Percentiles rank a stretch among this genome's conserved stretches.
phyloP scores from a whole-genome alignment of 2,797 vertebrate genomes.

The Takifugu ocellatus region DNA sequence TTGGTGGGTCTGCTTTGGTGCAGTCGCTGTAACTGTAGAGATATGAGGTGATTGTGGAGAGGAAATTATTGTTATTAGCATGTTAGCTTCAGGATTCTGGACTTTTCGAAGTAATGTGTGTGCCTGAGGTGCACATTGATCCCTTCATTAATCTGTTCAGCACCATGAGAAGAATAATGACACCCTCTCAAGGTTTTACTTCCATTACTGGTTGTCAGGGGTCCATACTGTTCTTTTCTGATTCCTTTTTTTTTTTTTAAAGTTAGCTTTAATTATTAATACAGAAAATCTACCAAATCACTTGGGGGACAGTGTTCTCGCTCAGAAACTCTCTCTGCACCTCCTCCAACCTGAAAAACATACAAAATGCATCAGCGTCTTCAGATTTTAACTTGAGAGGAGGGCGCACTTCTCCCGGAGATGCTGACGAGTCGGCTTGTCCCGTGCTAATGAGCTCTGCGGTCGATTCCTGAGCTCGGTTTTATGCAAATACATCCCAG shows the following conservation, averaged over 20 bases:
- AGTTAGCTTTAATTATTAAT: constrained; percentile 46
- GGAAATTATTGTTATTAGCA: too few species aligned
- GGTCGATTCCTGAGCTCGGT: neutral
- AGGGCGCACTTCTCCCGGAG: constrained; percentile 6
- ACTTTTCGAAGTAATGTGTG: too few species aligned
- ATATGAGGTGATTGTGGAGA: too few species aligned
- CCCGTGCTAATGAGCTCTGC: neutral
- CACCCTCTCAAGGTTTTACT: neutral
- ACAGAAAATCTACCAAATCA: constrained; percentile 29
- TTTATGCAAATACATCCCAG: constrained; percentile 23
- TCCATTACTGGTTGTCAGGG: neutral
- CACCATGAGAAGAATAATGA: neutral
- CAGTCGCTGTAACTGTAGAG: too few species aligned
- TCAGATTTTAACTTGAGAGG: constrained; percentile 1
- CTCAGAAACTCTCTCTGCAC: constrained; percentile 14
- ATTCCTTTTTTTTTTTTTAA: constrained; percentile 29
- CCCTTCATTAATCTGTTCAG: too few species aligned
- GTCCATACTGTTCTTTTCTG: neutral
- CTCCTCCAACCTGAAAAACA: constrained; percentile 14
- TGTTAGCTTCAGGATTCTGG: too few species aligned
- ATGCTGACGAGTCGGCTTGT: constrained; percentile 3
- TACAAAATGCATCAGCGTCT: constrained; percentile 3
- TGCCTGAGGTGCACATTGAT: too few species aligned
- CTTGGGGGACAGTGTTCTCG: constrained; percentile 31
- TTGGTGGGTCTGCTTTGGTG: too few species aligned